Conservation (phyloP, 2,113 vertebrate genomes). For the Perca fluviatilis region DNA sequence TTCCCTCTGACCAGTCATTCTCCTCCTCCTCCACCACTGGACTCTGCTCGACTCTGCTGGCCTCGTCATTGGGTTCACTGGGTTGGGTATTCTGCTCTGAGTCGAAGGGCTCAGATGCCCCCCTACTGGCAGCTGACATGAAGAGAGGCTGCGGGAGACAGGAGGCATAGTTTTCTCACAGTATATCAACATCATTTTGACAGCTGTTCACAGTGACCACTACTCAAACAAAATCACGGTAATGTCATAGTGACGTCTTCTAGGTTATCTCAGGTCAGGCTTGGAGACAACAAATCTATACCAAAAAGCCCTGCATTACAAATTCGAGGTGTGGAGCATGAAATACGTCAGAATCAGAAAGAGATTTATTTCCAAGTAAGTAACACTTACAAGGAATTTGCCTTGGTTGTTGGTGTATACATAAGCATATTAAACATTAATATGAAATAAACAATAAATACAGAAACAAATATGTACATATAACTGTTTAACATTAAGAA, state of each 20-base stretch:
- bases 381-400: no score
- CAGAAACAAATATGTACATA: no score
- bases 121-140: slow-evolving; percentile 90
- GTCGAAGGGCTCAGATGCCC: background rate
- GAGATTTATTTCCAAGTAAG: no score
- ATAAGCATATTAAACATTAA: no score
- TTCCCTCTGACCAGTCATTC: slow-evolving; percentile 76
- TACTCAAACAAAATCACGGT: background rate
- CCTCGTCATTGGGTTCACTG: background rate
- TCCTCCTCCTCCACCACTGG: slow-evolving; percentile 59
- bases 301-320: no score
- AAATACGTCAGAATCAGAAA: no score
- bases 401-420: no score
- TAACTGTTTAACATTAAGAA: no score
- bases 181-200: background rate
- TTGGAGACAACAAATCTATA: no score
- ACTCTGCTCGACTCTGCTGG: slow-evolving; percentile 42
- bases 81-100: background rate
- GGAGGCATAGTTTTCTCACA: background rate
- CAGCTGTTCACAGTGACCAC: background rate
- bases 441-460: no score
- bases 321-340: no score
- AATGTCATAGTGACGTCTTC: background rate
- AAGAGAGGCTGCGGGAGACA: slow-evolving; percentile 90
- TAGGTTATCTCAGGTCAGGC: background rate